Conservation (phyloP, 2,113 vertebrate species). For the Zonotrichia leucophrys region DNA sequence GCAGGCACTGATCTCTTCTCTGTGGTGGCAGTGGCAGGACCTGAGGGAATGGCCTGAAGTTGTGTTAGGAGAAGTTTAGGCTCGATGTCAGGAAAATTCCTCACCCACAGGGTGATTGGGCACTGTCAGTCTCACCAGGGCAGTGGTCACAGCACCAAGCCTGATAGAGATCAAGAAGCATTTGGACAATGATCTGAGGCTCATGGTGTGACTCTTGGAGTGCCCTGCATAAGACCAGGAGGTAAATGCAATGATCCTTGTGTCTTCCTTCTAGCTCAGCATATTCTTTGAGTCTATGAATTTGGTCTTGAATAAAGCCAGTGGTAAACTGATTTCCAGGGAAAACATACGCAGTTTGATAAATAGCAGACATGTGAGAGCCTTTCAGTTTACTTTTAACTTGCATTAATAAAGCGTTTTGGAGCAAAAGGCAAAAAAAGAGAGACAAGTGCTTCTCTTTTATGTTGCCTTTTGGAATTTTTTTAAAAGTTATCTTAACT, state of each 20-base stretch:
- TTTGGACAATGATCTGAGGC: not conserved
- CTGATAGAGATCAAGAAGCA: fast-evolving
- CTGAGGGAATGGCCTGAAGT: fast-evolving
- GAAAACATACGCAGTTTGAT: not conserved
- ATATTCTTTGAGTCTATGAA: not conserved
- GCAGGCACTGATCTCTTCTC: not conserved
- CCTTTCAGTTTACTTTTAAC: not conserved
- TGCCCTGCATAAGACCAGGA: not conserved
- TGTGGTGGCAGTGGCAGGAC: too few species aligned
- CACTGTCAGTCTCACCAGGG: not conserved
- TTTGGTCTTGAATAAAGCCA: not conserved
- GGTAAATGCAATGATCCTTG: not conserved
- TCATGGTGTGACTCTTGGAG: not conserved
- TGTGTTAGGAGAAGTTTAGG: not conserved
- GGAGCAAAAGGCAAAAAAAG: not conserved
- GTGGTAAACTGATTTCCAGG: not conserved
- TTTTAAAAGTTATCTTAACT: not conserved
- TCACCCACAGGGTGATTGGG: fast-evolving
- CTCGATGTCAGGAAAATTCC: not conserved
- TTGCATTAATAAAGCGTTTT: not conserved
- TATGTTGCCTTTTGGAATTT: not conserved
- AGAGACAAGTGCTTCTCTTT: fast-evolving
- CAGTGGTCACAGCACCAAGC: not conserved
- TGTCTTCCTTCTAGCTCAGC: not conserved
- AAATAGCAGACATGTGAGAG: not conserved